Percentiles rank a stretch among this genome's conserved stretches.
phyloP scores from a whole-genome alignment of 2,113 vertebrate genomes.

The Vanacampus margaritifer region DNA sequence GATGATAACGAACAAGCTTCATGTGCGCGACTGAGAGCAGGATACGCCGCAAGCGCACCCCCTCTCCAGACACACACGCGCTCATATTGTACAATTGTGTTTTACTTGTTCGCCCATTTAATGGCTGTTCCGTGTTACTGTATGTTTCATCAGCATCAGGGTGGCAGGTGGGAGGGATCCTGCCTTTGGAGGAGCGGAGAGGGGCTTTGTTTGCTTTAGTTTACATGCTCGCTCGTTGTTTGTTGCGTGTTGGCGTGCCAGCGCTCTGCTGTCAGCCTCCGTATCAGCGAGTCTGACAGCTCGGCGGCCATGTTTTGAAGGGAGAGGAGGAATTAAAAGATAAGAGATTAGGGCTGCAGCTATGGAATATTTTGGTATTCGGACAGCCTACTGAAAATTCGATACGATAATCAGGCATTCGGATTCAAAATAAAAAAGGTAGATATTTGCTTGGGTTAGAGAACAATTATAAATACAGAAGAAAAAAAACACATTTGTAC shows the following conservation, averaged over 20 bases:
- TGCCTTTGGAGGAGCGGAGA: conserved; percentile 63
- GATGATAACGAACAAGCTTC: conserved; percentile 66
- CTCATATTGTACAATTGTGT: conserved; percentile 44
- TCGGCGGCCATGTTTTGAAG: conserved; percentile 62
- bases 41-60: conserved; percentile 50
- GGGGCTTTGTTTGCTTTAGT: conserved; percentile 76
- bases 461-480: no score
- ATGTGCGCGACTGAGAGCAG: conserved; percentile 33
- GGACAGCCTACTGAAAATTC: no score
- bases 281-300: conserved; percentile 71
- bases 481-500: no score
- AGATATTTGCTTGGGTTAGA: no score
- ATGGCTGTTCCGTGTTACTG: conserved; percentile 67
- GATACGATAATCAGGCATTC: no score
- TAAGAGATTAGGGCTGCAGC: conserved; percentile 14
- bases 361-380: no score
- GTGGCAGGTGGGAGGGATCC: conserved; percentile 70
- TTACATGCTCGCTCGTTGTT: conserved; percentile 69
- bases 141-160: conserved; percentile 73
- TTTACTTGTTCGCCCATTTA: conserved; percentile 58
- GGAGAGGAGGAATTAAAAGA: conserved; percentile 55
- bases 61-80: conserved; percentile 24
- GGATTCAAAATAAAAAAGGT: no score
- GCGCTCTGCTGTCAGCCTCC: conserved; percentile 60
- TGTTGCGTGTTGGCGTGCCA: conserved; percentile 67